Percentiles rank a stretch among this genome's conserved stretches.
Evolutionary conservation across 2,797 vertebrate species (phyloP).

Genomic region (Sebastes nivosus): DNA sequence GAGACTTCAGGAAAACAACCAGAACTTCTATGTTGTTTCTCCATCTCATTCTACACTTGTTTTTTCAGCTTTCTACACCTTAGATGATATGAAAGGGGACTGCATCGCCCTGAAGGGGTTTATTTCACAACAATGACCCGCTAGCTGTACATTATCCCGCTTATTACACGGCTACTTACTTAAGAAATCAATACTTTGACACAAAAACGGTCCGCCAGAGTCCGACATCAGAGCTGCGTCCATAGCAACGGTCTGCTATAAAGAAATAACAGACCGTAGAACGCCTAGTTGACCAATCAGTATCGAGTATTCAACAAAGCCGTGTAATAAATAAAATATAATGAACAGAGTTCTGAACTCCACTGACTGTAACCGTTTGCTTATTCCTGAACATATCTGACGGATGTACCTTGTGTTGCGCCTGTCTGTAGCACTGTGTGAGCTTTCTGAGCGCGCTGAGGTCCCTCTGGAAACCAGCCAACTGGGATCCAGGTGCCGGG

Average conservation of each 20-base stretch:
- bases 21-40: neutral
- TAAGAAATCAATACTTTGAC: too few species aligned
- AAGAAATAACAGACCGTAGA: too few species aligned
- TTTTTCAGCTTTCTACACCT: neutral
- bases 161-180: too few species aligned
- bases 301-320: too few species aligned
- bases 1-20: neutral
- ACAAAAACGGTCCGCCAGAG: too few species aligned
- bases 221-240: too few species aligned
- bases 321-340: neutral
- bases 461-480: slow-evolving; percentile 96
- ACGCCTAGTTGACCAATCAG: too few species aligned
- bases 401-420: slow-evolving; percentile 90
- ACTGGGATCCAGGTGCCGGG: slow-evolving; percentile 87
- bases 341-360: neutral
- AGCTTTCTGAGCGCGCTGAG: slow-evolving; percentile 93
- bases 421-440: slow-evolving; percentile 90
- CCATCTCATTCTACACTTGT: neutral
- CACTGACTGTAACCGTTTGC: neutral
- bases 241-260: too few species aligned
- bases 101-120: too few species aligned
- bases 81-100: neutral
- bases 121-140: too few species aligned
- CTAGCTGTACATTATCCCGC: too few species aligned
- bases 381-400: neutral